Base-by-base conservation (phyloP, 2,888 invertebrate genomes). In the Synergus japonicus region DNA sequence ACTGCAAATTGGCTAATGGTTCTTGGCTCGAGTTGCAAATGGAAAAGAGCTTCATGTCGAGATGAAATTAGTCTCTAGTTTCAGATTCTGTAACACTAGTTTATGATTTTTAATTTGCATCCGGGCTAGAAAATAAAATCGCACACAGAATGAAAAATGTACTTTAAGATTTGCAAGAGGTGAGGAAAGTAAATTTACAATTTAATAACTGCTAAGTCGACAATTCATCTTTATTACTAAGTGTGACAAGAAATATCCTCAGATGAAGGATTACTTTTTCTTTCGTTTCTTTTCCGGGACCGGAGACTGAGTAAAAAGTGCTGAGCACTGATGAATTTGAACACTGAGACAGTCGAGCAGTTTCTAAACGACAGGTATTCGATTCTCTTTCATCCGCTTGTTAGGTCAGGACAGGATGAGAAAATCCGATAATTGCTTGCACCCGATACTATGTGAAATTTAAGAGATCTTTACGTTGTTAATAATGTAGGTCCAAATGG, bases 361-460 rank as follows among this genome's bases (percentile, higher is more conserved):
- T 41, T 65, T 65, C 65, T 65, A 65, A 29, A 41, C 65, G 65
- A 65, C 65, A 15, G 65, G 65, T 37, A 65, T 65, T 65, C 41
- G 65, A 65, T 65, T 65, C 65, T 41, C 65, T 65, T 65, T 65
- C 64, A 58, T 79, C n/a, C n/a, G 54, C 54, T 54, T 54, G 54
- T 54, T 54, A 54, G 79, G 69, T 82, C 67, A 78, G 41, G 76
- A 78, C 79, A 41, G 76, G 65, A 77, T 65, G 76, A 77, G 81
- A 80, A 76, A 83, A 84, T 79, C 80, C 78, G 76, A 85, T 85
- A 85, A 85, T 84, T 83, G 82, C 83, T 83, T 81, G 81, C 77
- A 79, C 81, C 37, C 79, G 77, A 81, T 78, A 79, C 82, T n/a
- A n/a, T n/a, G 82, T 65, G 69, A 29, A 66, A 76, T 49, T 49